phyloP scores from a whole-genome alignment of 2,888 invertebrate species.

The Hyalella azteca region DNA sequence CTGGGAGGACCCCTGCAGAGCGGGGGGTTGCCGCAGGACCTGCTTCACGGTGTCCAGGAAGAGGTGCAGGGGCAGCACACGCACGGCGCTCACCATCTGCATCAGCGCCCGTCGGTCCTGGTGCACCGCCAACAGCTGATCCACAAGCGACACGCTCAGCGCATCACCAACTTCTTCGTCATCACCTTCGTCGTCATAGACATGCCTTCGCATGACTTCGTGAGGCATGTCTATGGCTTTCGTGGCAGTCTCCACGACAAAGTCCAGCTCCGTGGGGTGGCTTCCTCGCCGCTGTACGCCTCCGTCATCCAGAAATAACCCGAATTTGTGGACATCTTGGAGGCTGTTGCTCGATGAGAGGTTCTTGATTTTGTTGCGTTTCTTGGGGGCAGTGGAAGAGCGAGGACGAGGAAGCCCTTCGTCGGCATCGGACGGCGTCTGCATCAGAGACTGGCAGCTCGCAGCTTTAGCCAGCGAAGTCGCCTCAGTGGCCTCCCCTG shows the following conservation, averaged over 20 bases:
- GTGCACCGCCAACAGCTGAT: constrained; percentile 79
- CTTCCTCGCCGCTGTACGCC: neutral
- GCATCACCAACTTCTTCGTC: constrained; percentile 50
- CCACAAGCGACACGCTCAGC: constrained; percentile 42
- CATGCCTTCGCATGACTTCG: no score
- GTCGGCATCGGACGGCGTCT: neutral
- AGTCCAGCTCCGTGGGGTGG: constrained; percentile 11
- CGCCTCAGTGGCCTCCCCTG: neutral
- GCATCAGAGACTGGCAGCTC: neutral
- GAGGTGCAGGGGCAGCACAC: constrained; percentile 83
- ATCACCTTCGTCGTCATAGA: neutral
- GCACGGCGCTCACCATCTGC: constrained; percentile 77
- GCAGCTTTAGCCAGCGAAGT: neutral
- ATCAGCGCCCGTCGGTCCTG: constrained; percentile 68
- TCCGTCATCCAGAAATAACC: neutral
- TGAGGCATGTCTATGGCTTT: neutral
- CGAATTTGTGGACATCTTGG: constrained; percentile 5
- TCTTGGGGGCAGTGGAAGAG: neutral
- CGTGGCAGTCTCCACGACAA: neutral
- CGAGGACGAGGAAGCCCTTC: neutral
- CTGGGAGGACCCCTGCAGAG: constrained; percentile 61
- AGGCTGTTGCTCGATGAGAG: neutral
- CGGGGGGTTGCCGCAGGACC: constrained; percentile 76
- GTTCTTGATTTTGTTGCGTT: neutral
- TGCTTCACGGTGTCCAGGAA: constrained; percentile 81